Percentiles rank a stretch among this genome's conserved stretches.
phyloP scores from a whole-genome alignment of 2,113 vertebrate species.

The human (Homo sapiens) region GRCh38 chr14:31604501-31605000 shows the following conservation, averaged over 20 bases:
- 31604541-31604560: not conserved
- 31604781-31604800: conserved; percentile 43
- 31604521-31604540: not conserved
- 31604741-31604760: conserved; percentile 15
- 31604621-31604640: conserved; percentile 20
- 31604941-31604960: conserved; percentile 48
- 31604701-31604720: not conserved
- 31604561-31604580: not conserved
- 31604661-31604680: not conserved
- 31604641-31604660: not conserved
- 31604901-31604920: conserved; percentile 50
- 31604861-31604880: conserved; percentile 41
- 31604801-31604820: conserved; percentile 38
- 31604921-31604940: not conserved
- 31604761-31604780: conserved; percentile 9
- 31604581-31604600: not conserved
- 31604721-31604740: not conserved
- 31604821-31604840: conserved; percentile 64
- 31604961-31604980: conserved; percentile 49
- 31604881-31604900: conserved; percentile 7
- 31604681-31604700: conserved; percentile 14
- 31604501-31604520: not conserved
- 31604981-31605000: conserved; percentile 30
- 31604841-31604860: conserved; percentile 56
- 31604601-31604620: not conserved